Percentiles rank a stretch among this genome's conserved stretches.
These are phyloP conservation scores for Acanthurus leucopareius DNA, from an alignment of 2,797 vertebrate genomes.

Conservation along the genomic window DNA sequence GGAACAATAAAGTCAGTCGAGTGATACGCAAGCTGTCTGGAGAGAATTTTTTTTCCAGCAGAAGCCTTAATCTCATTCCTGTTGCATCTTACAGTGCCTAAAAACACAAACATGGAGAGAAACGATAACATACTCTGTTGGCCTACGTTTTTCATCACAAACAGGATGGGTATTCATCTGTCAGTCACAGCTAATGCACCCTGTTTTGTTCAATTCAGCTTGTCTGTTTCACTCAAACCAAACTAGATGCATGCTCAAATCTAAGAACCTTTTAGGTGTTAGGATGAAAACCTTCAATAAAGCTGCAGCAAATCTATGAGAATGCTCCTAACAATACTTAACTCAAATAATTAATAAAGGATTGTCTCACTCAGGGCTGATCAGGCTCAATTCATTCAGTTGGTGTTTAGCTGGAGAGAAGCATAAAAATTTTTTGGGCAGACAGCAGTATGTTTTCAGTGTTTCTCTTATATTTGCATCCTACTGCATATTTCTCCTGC, in stretches of 20 bases:
- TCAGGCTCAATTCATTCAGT: conserved; percentile 21
- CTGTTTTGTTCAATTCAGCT: conserved; percentile 67
- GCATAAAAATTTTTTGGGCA: background rate
- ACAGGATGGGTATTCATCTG: conserved; percentile 65
- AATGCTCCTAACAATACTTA: conserved; percentile 41
- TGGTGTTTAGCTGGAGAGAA: conserved; percentile 12
- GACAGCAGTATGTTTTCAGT: background rate
- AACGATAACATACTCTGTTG: conserved; percentile 61
- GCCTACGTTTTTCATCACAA: conserved; percentile 52
- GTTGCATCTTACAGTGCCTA: conserved; percentile 54
- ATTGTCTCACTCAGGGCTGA: conserved; percentile 27
- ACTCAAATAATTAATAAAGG: conserved; percentile 29
- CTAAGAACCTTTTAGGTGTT: conserved; percentile 46
- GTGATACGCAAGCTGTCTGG: conserved; percentile 73
- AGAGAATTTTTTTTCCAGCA: conserved; percentile 62
- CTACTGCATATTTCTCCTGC: conserved; percentile 22
- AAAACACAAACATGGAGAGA: conserved; percentile 67
- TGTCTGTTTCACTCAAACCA: conserved; percentile 69
- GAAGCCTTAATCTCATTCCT: conserved; percentile 71
- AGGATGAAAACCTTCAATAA: conserved; percentile 42
- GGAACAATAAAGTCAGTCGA: conserved; percentile 74
- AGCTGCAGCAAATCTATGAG: conserved; percentile 34
- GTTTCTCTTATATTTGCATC: conserved; percentile 9
- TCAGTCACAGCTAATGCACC: conserved; percentile 70
- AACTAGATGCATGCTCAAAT: conserved; percentile 45